phyloP scores from a whole-genome alignment of 2,797 vertebrate genomes.

The Philypnodon macrostomus region DNA sequence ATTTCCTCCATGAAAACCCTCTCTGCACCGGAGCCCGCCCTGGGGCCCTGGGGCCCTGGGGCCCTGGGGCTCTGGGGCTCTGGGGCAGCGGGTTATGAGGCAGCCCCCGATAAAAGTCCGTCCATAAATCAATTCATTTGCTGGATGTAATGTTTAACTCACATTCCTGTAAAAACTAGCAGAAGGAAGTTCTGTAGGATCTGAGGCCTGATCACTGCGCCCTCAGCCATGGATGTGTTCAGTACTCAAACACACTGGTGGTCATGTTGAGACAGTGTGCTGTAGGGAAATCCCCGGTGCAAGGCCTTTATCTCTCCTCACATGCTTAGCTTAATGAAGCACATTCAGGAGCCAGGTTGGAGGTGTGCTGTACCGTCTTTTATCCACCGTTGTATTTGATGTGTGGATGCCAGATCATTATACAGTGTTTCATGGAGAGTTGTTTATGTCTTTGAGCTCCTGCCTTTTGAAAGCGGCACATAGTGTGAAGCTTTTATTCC shows the following conservation, averaged over 20 bases:
- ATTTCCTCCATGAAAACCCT: slow-evolving; percentile 64
- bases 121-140: slow-evolving; percentile 76
- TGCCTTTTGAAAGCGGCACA: slow-evolving; percentile 20
- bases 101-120: slow-evolving; percentile 73
- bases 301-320: slow-evolving; percentile 64
- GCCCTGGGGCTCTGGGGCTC: too few relatives aligned
- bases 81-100: slow-evolving; percentile 64
- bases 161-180: slow-evolving; percentile 61
- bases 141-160: too few relatives aligned
- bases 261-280: slow-evolving; percentile 77
- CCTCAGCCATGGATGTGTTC: slow-evolving; percentile 74
- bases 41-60: slow-evolving; percentile 60
- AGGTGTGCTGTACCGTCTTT: slow-evolving; percentile 57
- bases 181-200: slow-evolving; percentile 71
- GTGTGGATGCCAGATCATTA: slow-evolving; percentile 55
- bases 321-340: slow-evolving; percentile 68
- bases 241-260: slow-evolving; percentile 70
- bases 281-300: slow-evolving; percentile 67
- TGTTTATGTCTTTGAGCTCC: slow-evolving; percentile 53
- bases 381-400: slow-evolving; percentile 67
- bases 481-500: slow-evolving; percentile 19
- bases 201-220: slow-evolving; percentile 64
- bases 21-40: slow-evolving; percentile 61
- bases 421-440: slow-evolving; percentile 54
- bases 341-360: slow-evolving; percentile 66